Conservation (phyloP, 2,113 vertebrate genomes). For the Telmatochromis sp. region DNA sequence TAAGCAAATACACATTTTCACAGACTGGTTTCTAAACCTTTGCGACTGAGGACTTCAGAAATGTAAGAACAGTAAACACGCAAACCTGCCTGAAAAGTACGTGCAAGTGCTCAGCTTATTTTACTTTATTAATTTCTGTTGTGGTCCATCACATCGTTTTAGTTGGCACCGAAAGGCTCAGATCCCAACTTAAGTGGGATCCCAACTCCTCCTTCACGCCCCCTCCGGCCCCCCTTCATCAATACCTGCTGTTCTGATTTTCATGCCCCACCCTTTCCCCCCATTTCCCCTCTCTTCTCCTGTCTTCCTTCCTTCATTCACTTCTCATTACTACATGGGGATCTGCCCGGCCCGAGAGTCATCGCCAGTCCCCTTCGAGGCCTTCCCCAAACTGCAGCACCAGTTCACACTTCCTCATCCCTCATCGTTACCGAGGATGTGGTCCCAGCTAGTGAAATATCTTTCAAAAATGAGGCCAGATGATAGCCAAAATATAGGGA, state of each 20-base stretch:
- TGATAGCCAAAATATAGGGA: neutral
- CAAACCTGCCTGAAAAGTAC: neutral
- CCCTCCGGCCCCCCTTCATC: neutral
- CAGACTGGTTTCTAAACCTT: neutral
- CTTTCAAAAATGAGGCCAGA: neutral
- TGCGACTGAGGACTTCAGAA: neutral
- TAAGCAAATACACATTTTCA: neutral
- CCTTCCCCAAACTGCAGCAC: neutral
- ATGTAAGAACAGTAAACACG: neutral
- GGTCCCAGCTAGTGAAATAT: neutral
- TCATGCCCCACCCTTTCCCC: neutral
- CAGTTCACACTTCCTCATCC: neutral
- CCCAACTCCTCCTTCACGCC: neutral
- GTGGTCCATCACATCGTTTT: neutral
- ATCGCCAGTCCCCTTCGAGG: fast-evolving
- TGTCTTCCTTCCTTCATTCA: neutral
- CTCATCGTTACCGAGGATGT: neutral
- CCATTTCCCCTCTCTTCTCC: neutral
- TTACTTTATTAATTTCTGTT: neutral
- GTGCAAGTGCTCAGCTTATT: neutral
- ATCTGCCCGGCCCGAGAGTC: neutral
- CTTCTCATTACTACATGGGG: neutral
- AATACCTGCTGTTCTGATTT: neutral
- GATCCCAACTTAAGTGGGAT: neutral
- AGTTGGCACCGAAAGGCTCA: neutral